A percentile compares a stretch with the other conserved stretches of the same genome.
Conservation (phyloP, 37 sponge, comb jelly and placozoan species). For the Theonella swinhoei region DNA sequence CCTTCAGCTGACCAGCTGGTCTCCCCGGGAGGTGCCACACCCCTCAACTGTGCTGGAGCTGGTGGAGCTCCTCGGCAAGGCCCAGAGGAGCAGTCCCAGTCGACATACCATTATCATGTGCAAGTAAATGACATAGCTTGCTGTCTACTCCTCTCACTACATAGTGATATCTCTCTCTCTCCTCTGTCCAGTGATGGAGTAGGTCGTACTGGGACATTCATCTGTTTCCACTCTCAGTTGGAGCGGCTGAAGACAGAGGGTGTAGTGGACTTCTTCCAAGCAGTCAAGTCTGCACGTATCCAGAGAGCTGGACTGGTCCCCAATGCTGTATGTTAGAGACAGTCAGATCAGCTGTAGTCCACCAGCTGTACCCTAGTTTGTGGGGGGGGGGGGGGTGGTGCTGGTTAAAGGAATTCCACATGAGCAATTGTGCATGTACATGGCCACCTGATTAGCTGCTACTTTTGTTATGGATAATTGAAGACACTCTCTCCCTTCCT, state of each 20-base stretch:
- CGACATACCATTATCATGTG: conserved; percentile 69
- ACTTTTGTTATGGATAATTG: no score
- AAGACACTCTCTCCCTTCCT: no score
- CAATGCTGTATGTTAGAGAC: no score
- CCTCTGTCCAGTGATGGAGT: conserved; percentile 79
- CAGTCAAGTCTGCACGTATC: no score
- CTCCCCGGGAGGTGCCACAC: conserved; percentile 52
- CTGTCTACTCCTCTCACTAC: no score
- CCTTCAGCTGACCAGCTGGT: conserved; percentile 44
- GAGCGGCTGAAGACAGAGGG: no score
- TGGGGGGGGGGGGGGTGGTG: neutral
- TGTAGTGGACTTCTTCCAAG: no score
- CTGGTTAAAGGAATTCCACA: neutral
- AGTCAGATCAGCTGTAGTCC: neutral
- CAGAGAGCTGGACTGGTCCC: no score
- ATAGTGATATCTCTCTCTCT: no score
- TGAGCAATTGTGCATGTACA: neutral
- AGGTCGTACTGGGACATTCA: conserved; percentile 75
- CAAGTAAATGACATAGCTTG: no score
- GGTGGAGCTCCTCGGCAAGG: conserved; percentile 38
- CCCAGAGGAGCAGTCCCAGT: conserved; percentile 58
- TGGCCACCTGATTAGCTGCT: no score
- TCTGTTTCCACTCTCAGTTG: conserved; percentile 53
- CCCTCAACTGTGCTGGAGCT: conserved; percentile 51
- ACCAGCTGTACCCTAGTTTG: neutral